Percentiles rank a stretch among this genome's conserved stretches.
phyloP scores from a whole-genome alignment of 2,888 invertebrate species.

The Cantharis flavilabris region DNA sequence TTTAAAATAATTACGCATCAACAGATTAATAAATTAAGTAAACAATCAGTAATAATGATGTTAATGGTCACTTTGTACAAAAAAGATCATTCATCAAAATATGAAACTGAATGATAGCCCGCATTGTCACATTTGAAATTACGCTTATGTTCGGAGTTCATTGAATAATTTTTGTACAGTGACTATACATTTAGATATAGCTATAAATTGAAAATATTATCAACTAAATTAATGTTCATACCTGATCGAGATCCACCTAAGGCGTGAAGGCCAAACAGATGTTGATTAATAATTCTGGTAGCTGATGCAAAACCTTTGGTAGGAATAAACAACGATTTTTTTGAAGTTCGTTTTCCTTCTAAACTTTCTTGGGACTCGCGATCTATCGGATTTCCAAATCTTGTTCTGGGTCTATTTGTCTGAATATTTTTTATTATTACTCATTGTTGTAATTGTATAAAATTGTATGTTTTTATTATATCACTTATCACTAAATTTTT shows the following conservation, averaged over 20 bases:
- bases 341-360: slow-evolving; percentile 53
- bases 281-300: slow-evolving; percentile 74
- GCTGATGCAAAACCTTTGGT: slow-evolving; percentile 71
- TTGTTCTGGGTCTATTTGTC: slow-evolving; percentile 52
- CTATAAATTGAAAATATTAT: too few species aligned
- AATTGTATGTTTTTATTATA: background rate
- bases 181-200: too few species aligned
- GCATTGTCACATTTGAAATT: too few species aligned
- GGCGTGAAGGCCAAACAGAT: slow-evolving; percentile 69
- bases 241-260: slow-evolving; percentile 57
- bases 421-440: slow-evolving; percentile 20
- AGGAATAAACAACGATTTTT: slow-evolving; percentile 63
- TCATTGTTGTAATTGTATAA: background rate
- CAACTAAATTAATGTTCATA: slow-evolving; percentile 33
- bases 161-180: too few species aligned
- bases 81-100: too few species aligned
- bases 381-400: slow-evolving; percentile 57
- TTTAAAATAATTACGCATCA: too few species aligned
- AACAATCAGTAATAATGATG: too few species aligned
- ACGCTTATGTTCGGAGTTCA: too few species aligned
- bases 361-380: slow-evolving; percentile 62
- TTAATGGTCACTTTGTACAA: too few species aligned
- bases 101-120: too few species aligned
- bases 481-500: too few species aligned
- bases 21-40: too few species aligned